Evolutionary conservation across 2,888 invertebrate species (phyloP), one percentile per base, ranked within the genome.

Genomic region (Antheraea assamensis): DNA sequence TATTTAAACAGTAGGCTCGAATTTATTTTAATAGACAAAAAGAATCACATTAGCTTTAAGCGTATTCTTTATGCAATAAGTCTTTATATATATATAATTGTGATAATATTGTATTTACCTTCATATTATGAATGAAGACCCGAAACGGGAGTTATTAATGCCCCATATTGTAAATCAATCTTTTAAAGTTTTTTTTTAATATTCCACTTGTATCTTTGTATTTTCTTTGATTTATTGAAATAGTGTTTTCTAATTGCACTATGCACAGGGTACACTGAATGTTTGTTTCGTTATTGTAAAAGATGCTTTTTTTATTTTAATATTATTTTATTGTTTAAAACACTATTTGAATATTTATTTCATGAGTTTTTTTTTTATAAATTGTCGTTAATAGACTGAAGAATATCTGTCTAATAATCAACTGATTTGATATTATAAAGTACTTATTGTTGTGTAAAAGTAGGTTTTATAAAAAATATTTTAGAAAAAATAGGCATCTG

Each of bases 1-100:
- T 94, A 80, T 95, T 95, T 85, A 95, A 94, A 77, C 87, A 92
- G 78, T 92, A 88, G 83, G 75, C 74, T 70, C 71, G 75, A 76
- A 77, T 79, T 78, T 77, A 76, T 72, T 79, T 80, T 82, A 75
- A 75, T 15, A 64, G 30, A 17, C 17, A n/a, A 55, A 55, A n/a
- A 55, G n/a, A 81, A 77, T 72, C 30, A 86, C 87, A 89, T 89
- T 88, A 88, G 82, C 75, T 71, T 15, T 88, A 87, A 87, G 81
- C 74, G 73, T 85, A 83, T 75, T 76, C 76, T 73, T 79, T 81
- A 84, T 81, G 85, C 85, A 87, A 87, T 89, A 88, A 87, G 85
- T 87, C 80, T 85, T 85, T 77, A 85, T 82, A 84, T n/a, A n/a
- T n/a, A n/a, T 82, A 80, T 78, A 82, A 83, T 87, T 88, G 90